Conservation (phyloP, 2,888 invertebrate species). For the Polydrusus tereticollis region DNA sequence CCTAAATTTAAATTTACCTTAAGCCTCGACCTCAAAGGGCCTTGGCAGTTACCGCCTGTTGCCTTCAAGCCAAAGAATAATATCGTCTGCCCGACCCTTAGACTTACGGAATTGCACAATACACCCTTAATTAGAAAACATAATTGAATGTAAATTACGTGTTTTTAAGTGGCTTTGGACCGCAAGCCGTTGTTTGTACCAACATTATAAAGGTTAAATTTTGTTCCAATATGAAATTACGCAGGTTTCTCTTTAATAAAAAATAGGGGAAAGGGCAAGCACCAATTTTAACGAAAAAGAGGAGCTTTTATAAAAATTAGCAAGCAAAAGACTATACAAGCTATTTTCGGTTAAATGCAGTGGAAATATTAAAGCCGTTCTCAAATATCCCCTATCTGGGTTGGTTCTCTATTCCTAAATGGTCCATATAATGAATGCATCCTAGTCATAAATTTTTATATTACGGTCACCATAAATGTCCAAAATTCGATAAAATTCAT, state of each 20-base stretch:
- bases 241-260: background rate
- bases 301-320: too few relatives aligned
- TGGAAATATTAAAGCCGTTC: too few relatives aligned
- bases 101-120: constrained; percentile 26
- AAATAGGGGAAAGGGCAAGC: background rate
- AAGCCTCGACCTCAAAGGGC: background rate
- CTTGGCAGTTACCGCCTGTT: background rate
- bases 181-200: constrained; percentile 29
- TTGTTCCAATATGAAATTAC: constrained; percentile 1
- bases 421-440: background rate
- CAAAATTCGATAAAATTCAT: background rate
- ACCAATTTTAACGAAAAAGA: too few relatives aligned
- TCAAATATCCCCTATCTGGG: too few relatives aligned
- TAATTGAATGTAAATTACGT: constrained; percentile 30
- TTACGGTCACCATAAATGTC: background rate
- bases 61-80: constrained; percentile 24
- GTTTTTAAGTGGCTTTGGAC: constrained; percentile 27
- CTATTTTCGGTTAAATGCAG: too few relatives aligned
- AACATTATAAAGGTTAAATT: constrained; percentile 23
- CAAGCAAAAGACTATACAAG: too few relatives aligned
- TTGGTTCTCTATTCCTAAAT: background rate
- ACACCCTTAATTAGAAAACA: constrained; percentile 33
- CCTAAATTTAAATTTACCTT: background rate
- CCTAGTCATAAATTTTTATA: background rate
- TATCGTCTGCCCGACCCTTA: constrained; percentile 24